A percentile compares a stretch with the other conserved stretches of the same genome.
phyloP scores from a whole-genome alignment of 2,888 invertebrate genomes.

The Cordilura impudica region DNA sequence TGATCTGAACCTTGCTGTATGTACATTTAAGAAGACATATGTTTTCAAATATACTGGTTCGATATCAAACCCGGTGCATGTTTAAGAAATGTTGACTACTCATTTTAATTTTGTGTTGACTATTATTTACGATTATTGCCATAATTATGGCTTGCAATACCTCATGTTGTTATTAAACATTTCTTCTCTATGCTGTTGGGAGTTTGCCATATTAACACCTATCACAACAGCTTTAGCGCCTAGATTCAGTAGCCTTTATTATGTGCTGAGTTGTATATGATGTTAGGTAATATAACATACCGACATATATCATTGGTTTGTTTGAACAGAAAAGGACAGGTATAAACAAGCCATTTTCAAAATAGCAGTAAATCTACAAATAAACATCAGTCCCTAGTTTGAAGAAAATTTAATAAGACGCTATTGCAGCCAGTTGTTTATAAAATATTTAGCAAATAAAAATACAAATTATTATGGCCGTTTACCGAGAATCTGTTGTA shows the following conservation, averaged over 20 bases:
- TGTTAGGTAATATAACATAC: background rate
- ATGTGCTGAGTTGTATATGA: background rate
- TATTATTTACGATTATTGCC: slow-evolving; percentile 62
- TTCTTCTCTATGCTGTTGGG: background rate
- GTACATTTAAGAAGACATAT: background rate
- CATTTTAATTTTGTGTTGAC: slow-evolving; percentile 59
- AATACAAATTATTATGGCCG: background rate
- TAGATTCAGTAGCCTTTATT: slow-evolving; percentile 38
- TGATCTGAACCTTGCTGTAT: too few species aligned
- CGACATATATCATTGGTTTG: slow-evolving; percentile 52
- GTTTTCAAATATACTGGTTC: background rate
- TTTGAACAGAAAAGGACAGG: slow-evolving; percentile 20
- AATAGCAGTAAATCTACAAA: background rate
- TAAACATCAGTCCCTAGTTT: too few species aligned
- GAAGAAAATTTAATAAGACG: too few species aligned
- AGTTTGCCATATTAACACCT: slow-evolving; percentile 55
- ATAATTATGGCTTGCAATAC: slow-evolving; percentile 57
- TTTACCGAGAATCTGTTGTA: background rate
- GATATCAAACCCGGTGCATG: background rate
- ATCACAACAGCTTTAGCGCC: slow-evolving; percentile 54
- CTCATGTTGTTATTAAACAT: slow-evolving; percentile 46
- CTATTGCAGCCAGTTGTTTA: too few species aligned
- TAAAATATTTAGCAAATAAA: too few species aligned
- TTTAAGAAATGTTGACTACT: slow-evolving; percentile 28
- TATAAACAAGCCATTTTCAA: slow-evolving; percentile 37